phyloP scores from a whole-genome alignment of 2,888 invertebrate species.

The Sesamia inferens region DNA sequence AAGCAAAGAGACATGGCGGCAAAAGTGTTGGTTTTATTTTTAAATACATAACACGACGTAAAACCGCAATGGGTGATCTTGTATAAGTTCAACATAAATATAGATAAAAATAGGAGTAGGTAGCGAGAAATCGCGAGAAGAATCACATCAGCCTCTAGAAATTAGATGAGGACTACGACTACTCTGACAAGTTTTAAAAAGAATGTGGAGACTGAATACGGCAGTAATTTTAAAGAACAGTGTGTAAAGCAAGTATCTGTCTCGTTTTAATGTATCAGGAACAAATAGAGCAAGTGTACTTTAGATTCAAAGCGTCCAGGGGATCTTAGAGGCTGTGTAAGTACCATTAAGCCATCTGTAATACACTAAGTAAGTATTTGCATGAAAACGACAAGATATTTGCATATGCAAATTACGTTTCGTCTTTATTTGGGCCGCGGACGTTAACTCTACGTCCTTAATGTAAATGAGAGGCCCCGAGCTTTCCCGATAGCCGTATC shows the following conservation, averaged over 20 bases:
- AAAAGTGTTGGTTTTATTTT: conserved; percentile 8
- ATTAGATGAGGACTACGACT: background rate
- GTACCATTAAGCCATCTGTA: conserved; percentile 87
- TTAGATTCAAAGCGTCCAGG: conserved; percentile 69
- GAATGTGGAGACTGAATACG: background rate
- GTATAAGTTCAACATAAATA: background rate
- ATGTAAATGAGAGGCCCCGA: conserved; percentile 79
- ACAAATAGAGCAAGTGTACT: conserved; percentile 72
- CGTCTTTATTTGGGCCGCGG: conserved; percentile 87
- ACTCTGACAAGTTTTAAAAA: background rate
- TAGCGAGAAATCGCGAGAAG: background rate
- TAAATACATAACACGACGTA: background rate
- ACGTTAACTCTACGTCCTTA: conserved; percentile 83
- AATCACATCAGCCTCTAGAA: background rate
- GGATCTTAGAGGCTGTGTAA: conserved; percentile 80
- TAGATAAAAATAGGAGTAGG: background rate
- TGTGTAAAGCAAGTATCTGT: conserved; percentile 69
- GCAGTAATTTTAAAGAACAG: conserved; percentile 13
- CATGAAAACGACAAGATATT: conserved; percentile 86
- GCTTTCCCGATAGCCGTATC: conserved; percentile 73
- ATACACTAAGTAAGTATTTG: conserved; percentile 87
- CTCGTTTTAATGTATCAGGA: conserved; percentile 68
- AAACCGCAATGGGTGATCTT: background rate
- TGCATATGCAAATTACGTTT: conserved; percentile 89
- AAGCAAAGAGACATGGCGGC: conserved; percentile 9